Percentiles rank a stretch among this genome's conserved stretches.
Evolutionary conservation across 2,888 invertebrate genomes (phyloP).

Genomic region (Bursaphelenchus okinawaensis): DNA sequence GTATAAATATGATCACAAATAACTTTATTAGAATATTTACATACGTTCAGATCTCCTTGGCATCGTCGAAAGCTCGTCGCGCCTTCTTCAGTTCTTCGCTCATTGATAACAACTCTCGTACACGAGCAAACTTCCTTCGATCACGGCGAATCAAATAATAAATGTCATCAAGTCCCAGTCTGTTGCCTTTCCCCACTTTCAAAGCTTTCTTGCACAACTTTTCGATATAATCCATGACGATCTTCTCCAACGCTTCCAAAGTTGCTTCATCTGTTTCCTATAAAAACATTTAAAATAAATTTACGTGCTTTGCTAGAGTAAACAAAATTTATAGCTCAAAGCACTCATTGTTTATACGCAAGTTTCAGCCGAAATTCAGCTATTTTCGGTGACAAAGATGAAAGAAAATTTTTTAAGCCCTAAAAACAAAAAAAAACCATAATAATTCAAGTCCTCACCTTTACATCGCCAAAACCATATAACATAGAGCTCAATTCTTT

Average conservation of each 20-base stretch:
- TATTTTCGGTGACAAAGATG: too few relatives aligned
- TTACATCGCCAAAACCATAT: constrained; percentile 99
- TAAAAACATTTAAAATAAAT: constrained; percentile 9
- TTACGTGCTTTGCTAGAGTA: constrained; percentile 3
- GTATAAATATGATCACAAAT: not conserved
- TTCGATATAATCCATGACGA: constrained; percentile 80
- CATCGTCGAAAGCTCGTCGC: constrained; percentile 93
- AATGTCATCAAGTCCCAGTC: constrained; percentile 96
- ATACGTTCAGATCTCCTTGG: constrained; percentile 20
- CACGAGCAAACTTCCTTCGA: constrained; percentile 88
- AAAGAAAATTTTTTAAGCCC: constrained; percentile 6
- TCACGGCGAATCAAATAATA: constrained; percentile 85
- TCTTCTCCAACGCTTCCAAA: constrained; percentile 90
- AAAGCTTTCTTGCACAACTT: constrained; percentile 30
- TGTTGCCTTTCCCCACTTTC: constrained; percentile 70
- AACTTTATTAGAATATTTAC: not conserved
- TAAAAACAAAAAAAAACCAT: not conserved
- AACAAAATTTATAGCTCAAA: too few relatives aligned
- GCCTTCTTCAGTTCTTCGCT: constrained; percentile 98
- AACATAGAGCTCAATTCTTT: constrained; percentile 87
- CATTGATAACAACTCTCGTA: constrained; percentile 69
- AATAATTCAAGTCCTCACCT: constrained; percentile 62
- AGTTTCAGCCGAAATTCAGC: too few relatives aligned
- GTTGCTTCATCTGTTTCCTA: constrained; percentile 87
- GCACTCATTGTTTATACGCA: too few relatives aligned